Evolutionary conservation across 2,888 invertebrate genomes (phyloP), one percentile per base, ranked within the genome.

Genomic region (Tinea semifulvella): DNA sequence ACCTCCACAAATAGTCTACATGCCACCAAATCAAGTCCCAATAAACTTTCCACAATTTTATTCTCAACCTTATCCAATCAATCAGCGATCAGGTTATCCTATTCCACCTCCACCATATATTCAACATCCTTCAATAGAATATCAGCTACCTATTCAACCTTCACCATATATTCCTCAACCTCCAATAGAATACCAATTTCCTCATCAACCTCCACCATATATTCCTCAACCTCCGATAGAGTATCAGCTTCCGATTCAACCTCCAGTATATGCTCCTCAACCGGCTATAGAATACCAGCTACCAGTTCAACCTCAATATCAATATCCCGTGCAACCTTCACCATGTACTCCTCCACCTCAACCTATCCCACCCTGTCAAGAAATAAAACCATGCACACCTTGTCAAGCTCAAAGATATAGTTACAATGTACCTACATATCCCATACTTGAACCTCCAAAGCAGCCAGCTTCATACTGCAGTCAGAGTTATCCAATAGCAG

Each of bases 121-220:
- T 1, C 17, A 22, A 6, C 16, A 7, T 35, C 43, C 13, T n/a
- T n/a, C n/a, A n/a, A n/a, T n/a, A n/a, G n/a, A n/a, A 11, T 16
- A 17, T 46, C 26, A n/a, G 18, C 42, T n/a, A 17, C 42, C 47
- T 10, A 16, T 47, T n/a, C 49, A 48, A 38, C 50, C 47, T 47
- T 44, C 47, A 25, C 11, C 18, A 20, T 42, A 39, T n/a, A n/a
- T n/a, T 16, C 35, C 46, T 28, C 16, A 42, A 4, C 27, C 5
- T 27, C 20, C 14, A 11, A 4, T 19, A 42, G 43, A 47, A 14
- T 38, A 35, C 35, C 43, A 43, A 17, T 49, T 56, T 25, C 42
- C 47, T 10, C 18, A 48, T n/a, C 49, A 48, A 38, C 50, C 47
- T 47, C 44, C 47, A 25, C 11, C 18, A 20, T 42, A 39, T n/a